phyloP scores from a whole-genome alignment of 2,797 vertebrate species.

The Pangasius krempfi region DNA sequence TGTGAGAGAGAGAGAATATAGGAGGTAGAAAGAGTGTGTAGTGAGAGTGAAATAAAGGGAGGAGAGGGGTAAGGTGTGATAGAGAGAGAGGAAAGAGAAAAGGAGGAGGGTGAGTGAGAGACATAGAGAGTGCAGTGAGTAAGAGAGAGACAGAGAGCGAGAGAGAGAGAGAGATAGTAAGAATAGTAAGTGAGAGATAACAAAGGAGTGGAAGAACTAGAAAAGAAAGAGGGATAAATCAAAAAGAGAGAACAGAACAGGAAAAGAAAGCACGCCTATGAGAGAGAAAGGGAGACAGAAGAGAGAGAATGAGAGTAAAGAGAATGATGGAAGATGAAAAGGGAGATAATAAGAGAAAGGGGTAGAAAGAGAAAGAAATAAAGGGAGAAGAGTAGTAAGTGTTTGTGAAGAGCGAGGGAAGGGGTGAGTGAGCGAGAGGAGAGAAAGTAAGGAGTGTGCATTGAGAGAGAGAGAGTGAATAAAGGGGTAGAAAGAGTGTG shows the following conservation, averaged over 20 bases:
- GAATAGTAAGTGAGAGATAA: neutral
- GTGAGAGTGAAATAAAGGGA: neutral
- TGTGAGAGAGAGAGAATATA: neutral
- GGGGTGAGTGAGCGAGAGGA: neutral
- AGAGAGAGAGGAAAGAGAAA: neutral
- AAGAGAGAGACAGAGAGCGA: neutral
- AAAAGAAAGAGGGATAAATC: neutral
- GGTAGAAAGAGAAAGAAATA: neutral
- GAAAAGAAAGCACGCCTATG: neutral
- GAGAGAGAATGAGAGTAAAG: conserved; percentile 69
- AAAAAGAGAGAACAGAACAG: neutral
- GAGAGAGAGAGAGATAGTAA: too few species aligned
- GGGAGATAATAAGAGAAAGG: conserved; percentile 27
- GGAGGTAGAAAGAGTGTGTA: neutral
- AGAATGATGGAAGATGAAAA: conserved; percentile 54
- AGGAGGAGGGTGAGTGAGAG: neutral
- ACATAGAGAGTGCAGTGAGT: conserved; percentile 6
- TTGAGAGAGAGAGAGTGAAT: neutral
- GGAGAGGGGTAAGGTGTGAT: neutral
- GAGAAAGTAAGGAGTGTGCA: neutral
- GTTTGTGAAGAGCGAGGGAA: neutral
- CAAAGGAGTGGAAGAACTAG: neutral
- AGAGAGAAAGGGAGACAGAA: conserved; percentile 61
- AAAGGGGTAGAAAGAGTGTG: neutral
- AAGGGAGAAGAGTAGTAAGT: neutral